These are phyloP conservation scores for Symphodus melops DNA, from an alignment of 2,113 vertebrate species.

Conservation along the genomic window DNA sequence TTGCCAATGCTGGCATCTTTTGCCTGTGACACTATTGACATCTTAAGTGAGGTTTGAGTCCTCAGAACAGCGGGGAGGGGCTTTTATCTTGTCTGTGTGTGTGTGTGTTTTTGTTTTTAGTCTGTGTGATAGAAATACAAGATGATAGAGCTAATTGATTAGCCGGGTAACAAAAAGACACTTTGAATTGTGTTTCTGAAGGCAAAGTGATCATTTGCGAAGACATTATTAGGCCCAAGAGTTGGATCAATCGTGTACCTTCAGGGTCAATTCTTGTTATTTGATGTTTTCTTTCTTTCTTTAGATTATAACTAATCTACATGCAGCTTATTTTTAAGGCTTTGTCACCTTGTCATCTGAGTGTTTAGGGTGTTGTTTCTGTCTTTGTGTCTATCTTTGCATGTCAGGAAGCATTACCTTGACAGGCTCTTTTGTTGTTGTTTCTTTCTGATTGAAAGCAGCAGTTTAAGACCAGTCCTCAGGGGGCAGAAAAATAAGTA, in stretches of 20 bases:
- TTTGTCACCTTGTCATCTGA: conserved; percentile 31
- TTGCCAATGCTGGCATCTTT: conserved; percentile 66
- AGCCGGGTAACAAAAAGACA: conserved; percentile 28
- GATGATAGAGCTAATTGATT: conserved; percentile 61
- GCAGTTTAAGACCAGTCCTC: conserved; percentile 69
- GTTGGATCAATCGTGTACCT: conserved; percentile 43
- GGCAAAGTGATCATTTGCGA: conserved; percentile 59
- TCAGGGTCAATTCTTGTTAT: not conserved
- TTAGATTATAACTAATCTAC: not conserved
- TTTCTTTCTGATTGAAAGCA: conserved; percentile 73
- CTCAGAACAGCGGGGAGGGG: conserved; percentile 42
- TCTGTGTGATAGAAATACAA: conserved; percentile 55
- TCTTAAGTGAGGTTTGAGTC: conserved; percentile 80
- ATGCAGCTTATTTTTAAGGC: not conserved
- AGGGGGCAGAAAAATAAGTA: conserved; percentile 66
- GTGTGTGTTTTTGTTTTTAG: too few relatives aligned
- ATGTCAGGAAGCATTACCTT: conserved; percentile 78
- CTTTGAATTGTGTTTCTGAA: conserved; percentile 53
- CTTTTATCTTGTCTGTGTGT: conserved; percentile 72
- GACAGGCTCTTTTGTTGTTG: conserved; percentile 74
- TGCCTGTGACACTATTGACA: conserved; percentile 80
- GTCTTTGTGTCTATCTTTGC: conserved; percentile 60
- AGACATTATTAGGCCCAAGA: conserved; percentile 20
- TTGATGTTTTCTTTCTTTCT: not conserved
- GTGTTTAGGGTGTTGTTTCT: conserved; percentile 62